Percentiles rank a stretch among this genome's conserved stretches.
Conservation (phyloP, 2,888 invertebrate species). For the Eupithecia pulchellata region DNA sequence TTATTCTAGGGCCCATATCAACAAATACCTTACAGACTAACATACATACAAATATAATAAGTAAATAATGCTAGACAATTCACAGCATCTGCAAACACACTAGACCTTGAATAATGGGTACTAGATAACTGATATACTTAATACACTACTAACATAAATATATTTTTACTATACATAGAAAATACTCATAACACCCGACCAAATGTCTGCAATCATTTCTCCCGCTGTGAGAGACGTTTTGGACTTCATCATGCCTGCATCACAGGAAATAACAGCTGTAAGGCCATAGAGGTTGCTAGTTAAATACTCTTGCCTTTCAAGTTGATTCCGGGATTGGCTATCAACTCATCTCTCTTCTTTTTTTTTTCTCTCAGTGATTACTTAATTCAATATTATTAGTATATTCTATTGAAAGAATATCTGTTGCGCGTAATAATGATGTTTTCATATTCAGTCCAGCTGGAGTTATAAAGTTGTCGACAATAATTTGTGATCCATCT, state of each 20-base stretch:
- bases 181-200: not conserved
- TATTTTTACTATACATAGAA: not conserved
- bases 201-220: not conserved
- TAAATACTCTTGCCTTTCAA: not conserved
- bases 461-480: conserved; percentile 68
- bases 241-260: no score
- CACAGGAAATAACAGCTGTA: no score
- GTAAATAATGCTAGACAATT: not conserved
- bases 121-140: not conserved
- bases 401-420: conserved; percentile 70
- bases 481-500: conserved; percentile 67
- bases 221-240: no score
- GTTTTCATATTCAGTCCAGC: conserved; percentile 59
- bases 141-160: not conserved
- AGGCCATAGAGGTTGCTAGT: not conserved
- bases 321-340: not conserved
- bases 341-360: conserved; percentile 6
- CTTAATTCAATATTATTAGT: conserved; percentile 48
- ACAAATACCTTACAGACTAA: no score
- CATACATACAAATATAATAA: no score
- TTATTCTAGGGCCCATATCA: no score
- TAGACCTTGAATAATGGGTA: not conserved
- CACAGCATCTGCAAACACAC: not conserved
- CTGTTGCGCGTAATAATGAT: conserved; percentile 68
- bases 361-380: conserved; percentile 13